Evolutionary conservation across 2,888 invertebrate species (phyloP).

Genomic region (Chrysotoxum bicinctum): DNA sequence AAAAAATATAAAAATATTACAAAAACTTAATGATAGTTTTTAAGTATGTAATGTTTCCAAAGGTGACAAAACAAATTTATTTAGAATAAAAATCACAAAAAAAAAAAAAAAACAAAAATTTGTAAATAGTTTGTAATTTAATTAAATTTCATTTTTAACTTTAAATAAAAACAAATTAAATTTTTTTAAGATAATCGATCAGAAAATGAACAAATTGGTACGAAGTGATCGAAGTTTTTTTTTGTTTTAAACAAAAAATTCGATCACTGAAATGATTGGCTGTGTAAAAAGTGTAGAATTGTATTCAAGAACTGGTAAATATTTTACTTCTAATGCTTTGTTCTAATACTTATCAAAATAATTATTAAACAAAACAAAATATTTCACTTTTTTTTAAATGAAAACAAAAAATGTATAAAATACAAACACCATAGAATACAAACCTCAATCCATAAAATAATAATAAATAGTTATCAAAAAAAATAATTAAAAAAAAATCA

Average conservation of each 20-base stretch:
- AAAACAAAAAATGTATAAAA: not conserved
- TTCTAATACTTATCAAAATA: not conserved
- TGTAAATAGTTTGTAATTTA: slow-evolving; percentile 7
- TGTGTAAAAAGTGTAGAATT: slow-evolving; percentile 65
- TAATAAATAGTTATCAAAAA: slow-evolving; percentile 33
- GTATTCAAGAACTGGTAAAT: slow-evolving; percentile 32
- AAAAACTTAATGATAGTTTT: slow-evolving; percentile 53
- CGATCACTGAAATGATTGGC: slow-evolving; percentile 61
- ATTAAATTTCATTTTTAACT: not conserved
- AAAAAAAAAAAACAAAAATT: not conserved
- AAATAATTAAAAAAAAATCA: not conserved
- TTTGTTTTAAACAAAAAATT: not conserved
- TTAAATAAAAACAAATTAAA: not conserved
- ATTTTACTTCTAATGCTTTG: slow-evolving; percentile 8
- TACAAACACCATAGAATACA: slow-evolving; percentile 55
- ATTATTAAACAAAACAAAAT: not conserved
- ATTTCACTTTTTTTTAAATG: not conserved
- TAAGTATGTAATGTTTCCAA: slow-evolving; percentile 39
- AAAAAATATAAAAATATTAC: slow-evolving; percentile 1
- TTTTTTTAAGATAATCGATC: not conserved
- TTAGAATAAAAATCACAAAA: not conserved
- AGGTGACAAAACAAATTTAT: slow-evolving; percentile 24
- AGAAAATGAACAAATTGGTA: slow-evolving; percentile 29
- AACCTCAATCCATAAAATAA: slow-evolving; percentile 34
- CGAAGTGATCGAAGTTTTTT: slow-evolving; percentile 24